Conservation (phyloP, 1,140 invertebrate species). For the Agrilus planipennis region DNA sequence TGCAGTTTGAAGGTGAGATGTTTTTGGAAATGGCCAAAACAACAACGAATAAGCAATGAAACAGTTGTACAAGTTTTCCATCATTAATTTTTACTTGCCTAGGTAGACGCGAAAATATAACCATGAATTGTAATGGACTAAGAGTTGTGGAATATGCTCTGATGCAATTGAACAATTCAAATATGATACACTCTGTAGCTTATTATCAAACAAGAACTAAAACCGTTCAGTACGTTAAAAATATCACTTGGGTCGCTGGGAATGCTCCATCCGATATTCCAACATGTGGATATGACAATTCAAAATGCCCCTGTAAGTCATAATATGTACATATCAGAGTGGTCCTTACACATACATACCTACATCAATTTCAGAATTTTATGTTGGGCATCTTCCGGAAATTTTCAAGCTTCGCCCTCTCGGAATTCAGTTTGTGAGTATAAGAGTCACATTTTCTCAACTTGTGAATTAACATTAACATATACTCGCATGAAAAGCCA, state of each 20-base stretch:
- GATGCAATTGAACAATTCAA: slow-evolving; percentile 18
- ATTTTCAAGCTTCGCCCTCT: no score
- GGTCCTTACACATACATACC: no score
- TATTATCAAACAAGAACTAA: slow-evolving; percentile 20
- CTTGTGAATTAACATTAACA: no score
- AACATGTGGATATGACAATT: slow-evolving; percentile 83
- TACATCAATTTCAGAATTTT: no score
- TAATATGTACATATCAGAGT: background rate
- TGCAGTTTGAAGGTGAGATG: slow-evolving; percentile 66
- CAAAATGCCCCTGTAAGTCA: slow-evolving; percentile 70
- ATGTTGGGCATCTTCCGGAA: no score
- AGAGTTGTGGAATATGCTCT: slow-evolving; percentile 22
- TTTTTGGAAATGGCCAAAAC: background rate
- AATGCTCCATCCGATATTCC: slow-evolving; percentile 73
- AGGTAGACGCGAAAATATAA: slow-evolving; percentile 16
- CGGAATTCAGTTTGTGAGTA: no score
- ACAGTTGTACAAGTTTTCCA: no score
- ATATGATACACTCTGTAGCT: slow-evolving; percentile 20
- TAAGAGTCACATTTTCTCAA: no score
- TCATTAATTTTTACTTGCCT: background rate
- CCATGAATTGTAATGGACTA: slow-evolving; percentile 29
- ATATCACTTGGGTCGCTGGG: slow-evolving; percentile 42
- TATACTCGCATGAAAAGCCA: no score
- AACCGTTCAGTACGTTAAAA: slow-evolving; percentile 14
- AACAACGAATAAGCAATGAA: no score